Conservation (phyloP, 2,113 vertebrate genomes). For the Varanus komodoensis region DNA sequence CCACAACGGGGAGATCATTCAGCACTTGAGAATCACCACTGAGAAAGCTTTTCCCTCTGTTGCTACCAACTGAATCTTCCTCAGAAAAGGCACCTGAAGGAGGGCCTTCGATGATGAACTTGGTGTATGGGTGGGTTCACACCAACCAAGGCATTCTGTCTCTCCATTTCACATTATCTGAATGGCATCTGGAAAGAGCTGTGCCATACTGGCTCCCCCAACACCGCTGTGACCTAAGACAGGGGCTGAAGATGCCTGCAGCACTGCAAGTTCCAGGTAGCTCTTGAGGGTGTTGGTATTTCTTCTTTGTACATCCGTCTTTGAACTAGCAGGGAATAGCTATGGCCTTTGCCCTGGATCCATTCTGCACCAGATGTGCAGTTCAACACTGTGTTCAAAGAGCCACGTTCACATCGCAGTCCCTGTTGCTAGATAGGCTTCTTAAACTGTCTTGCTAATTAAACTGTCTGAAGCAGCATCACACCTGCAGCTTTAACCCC, state of each 20-base stretch:
- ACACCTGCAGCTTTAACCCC: not conserved
- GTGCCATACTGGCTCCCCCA: too few species aligned
- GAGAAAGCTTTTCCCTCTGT: too few species aligned
- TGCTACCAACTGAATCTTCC: too few species aligned
- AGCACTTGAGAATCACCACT: too few species aligned
- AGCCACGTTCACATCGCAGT: not conserved
- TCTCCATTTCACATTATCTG: not conserved
- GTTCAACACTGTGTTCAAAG: not conserved
- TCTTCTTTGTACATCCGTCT: not conserved
- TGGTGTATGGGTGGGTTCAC: too few species aligned
- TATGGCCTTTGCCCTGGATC: not conserved
- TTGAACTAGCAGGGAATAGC: not conserved
- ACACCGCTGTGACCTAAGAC: not conserved
- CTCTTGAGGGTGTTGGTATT: not conserved
- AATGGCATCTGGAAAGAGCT: not conserved
- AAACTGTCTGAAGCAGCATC: not conserved
- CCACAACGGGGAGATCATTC: too few species aligned
- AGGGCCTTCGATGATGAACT: too few species aligned
- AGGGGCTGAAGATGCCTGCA: not conserved
- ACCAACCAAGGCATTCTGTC: too few species aligned
- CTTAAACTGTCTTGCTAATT: not conserved
- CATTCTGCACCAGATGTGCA: not conserved
- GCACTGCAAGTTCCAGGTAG: not conserved
- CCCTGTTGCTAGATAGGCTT: not conserved
- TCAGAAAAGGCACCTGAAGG: too few species aligned